Evolutionary conservation across 2,113 vertebrate genomes (phyloP).

Genomic region (Carassius carassius): DNA sequence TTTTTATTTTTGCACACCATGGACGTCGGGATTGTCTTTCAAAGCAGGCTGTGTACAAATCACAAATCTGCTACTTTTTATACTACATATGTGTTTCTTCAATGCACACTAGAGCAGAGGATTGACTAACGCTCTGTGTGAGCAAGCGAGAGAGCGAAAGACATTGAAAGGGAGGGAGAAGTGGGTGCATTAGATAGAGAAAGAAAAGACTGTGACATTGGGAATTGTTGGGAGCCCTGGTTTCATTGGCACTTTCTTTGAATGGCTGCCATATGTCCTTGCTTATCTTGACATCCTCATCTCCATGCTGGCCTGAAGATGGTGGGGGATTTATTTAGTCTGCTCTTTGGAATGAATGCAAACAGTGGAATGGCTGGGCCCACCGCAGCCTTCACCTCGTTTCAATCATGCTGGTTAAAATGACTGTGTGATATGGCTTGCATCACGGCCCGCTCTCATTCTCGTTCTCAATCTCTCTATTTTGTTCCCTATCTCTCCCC

Average conservation of each 20-base stretch:
- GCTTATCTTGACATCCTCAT: conserved; percentile 76
- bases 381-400: conserved; percentile 48
- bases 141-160: neutral
- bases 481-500: conserved; percentile 10
- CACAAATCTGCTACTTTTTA: conserved; percentile 39
- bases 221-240: conserved; percentile 55
- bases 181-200: conserved; percentile 36
- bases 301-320: conserved; percentile 72
- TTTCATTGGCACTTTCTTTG: conserved; percentile 52
- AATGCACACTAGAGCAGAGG: conserved; percentile 29
- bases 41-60: conserved; percentile 10
- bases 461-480: conserved; percentile 50
- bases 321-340: conserved; percentile 73
- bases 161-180: conserved; percentile 37
- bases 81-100: conserved; percentile 43
- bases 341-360: conserved; percentile 64
- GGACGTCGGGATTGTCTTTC: conserved; percentile 15
- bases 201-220: conserved; percentile 50
- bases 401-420: conserved; percentile 76
- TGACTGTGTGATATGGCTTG: conserved; percentile 73
- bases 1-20: neutral
- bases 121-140: conserved; percentile 37
- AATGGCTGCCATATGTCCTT: conserved; percentile 63
- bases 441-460: conserved; percentile 53
- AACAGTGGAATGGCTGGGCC: conserved; percentile 59